Conservation (phyloP, 1,140 invertebrate genomes). For the Phenacoccus solenopsis region DNA sequence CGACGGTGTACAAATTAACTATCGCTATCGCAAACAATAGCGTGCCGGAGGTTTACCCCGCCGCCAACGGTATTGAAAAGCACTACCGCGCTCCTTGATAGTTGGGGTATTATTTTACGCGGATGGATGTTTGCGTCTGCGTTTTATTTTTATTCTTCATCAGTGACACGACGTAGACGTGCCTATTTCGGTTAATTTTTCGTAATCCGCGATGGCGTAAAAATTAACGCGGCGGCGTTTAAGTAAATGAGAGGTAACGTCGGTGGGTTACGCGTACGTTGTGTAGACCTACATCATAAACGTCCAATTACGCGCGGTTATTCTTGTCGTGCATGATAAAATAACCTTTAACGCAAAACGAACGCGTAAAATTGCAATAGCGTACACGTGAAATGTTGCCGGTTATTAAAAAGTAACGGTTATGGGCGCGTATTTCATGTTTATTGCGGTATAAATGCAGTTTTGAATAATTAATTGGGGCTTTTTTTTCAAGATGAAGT, state of each 20-base stretch:
- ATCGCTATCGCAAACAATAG: no score
- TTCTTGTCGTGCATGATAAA: not conserved
- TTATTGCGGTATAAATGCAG: not conserved
- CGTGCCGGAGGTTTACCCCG: no score
- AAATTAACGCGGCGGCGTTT: not conserved
- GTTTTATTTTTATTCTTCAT: no score
- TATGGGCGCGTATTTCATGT: not conserved
- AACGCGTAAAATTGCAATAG: not conserved
- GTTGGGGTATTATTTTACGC: no score
- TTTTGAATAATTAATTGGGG: not conserved
- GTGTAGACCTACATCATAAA: not conserved
- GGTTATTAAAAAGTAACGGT: not conserved
- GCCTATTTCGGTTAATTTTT: conserved; percentile 3
- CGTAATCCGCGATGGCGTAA: not conserved
- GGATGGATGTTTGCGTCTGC: no score
- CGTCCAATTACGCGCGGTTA: not conserved
- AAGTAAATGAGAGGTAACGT: not conserved
- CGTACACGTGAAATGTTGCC: not conserved
- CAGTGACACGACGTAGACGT: no score
- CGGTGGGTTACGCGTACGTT: not conserved
- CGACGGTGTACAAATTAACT: not conserved
- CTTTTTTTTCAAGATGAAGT: no score
- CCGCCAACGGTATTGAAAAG: no score
- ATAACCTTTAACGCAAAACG: not conserved
- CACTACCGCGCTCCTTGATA: no score